Conservation (phyloP, 2,113 vertebrate genomes). For the Amphiprion ocellaris region DNA sequence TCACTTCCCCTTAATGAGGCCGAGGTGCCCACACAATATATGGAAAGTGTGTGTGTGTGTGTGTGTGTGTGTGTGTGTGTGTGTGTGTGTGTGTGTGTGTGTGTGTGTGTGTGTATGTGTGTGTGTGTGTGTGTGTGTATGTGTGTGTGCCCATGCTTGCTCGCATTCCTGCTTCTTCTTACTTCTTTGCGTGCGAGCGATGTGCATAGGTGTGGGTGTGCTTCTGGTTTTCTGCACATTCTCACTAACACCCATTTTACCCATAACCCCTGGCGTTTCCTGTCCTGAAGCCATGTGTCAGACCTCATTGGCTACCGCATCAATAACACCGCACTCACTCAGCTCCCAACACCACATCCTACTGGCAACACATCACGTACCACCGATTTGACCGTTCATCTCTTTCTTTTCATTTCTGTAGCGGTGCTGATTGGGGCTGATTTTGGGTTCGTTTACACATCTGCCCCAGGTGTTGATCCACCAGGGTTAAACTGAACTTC, state of each 20-base stretch:
- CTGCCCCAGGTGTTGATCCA: constrained; percentile 36
- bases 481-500: background rate
- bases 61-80: constrained; percentile 21
- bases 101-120: constrained; percentile 19
- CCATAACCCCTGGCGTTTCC: constrained; percentile 81
- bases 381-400: constrained; percentile 39
- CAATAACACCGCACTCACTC: constrained; percentile 68
- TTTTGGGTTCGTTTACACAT: constrained; percentile 62
- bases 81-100: too few relatives aligned
- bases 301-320: constrained; percentile 76
- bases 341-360: constrained; percentile 49
- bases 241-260: constrained; percentile 78
- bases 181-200: constrained; percentile 52
- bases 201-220: constrained; percentile 55
- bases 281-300: constrained; percentile 80
- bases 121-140: too few relatives aligned
- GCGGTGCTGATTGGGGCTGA: constrained; percentile 33
- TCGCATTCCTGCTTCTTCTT: constrained; percentile 32
- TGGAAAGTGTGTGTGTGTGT: constrained; percentile 42
- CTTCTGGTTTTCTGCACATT: constrained; percentile 64
- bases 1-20: constrained; percentile 81
- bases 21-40: constrained; percentile 73
- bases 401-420: constrained; percentile 37
- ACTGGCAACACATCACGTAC: constrained; percentile 40
- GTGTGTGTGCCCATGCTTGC: constrained; percentile 26